phyloP scores from a whole-genome alignment of 2,888 invertebrate genomes.

The Heliconius sara region DNA sequence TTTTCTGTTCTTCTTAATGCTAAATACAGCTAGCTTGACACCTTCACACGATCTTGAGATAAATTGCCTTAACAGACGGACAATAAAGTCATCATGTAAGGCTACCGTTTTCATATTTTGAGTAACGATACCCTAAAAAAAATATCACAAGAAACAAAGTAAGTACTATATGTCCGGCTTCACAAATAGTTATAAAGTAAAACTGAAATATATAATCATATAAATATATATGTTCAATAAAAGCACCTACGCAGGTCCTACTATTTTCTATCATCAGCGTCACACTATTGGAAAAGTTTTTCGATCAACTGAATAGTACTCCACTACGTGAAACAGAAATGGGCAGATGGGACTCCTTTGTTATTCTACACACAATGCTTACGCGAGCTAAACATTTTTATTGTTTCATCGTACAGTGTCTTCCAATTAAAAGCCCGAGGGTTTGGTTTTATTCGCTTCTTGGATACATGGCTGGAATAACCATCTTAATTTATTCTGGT shows the following conservation, averaged over 20 bases:
- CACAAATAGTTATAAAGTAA: conserved; percentile 25
- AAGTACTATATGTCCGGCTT: not conserved
- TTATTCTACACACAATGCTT: conserved; percentile 72
- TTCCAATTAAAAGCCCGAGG: conserved; percentile 48
- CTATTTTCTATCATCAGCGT: conserved; percentile 76
- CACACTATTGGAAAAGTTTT: conserved; percentile 79
- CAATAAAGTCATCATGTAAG: too few species aligned
- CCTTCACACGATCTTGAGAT: too few species aligned
- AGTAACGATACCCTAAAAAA: not conserved
- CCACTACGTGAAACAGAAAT: conserved; percentile 74
- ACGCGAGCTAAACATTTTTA: conserved; percentile 66
- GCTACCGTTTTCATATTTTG: too few species aligned
- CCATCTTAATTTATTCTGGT: conserved; percentile 31
- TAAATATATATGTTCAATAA: conserved; percentile 60
- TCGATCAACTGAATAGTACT: conserved; percentile 66
- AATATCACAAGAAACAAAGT: not conserved
- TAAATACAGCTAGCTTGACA: too few species aligned
- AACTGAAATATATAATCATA: conserved; percentile 37
- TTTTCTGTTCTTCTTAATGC: too few species aligned
- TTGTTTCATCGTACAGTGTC: conserved; percentile 55
- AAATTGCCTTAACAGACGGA: too few species aligned
- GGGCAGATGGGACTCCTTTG: conserved; percentile 67
- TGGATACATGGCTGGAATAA: conserved; percentile 38
- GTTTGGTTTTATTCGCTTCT: conserved; percentile 40
- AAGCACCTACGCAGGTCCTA: conserved; percentile 65